Conservation (phyloP, 1,140 invertebrate species). For the Aphis gossypii region DNA sequence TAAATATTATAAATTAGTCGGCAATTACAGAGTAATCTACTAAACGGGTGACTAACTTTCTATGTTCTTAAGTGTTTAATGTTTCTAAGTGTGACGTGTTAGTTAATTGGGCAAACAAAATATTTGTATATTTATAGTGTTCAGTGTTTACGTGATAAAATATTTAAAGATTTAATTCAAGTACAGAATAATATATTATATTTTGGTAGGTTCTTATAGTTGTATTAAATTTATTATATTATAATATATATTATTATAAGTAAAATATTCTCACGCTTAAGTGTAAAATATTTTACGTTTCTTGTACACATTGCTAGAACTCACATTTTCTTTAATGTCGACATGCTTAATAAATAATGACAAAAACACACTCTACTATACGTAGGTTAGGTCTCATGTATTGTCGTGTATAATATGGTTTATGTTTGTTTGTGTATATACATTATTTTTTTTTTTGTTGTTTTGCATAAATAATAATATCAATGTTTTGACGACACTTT, state of each 20-base stretch:
- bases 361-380: neutral
- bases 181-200: neutral
- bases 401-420: neutral
- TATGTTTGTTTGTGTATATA: neutral
- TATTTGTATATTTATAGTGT: neutral
- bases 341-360: neutral
- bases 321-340: neutral
- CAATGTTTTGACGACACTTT: slow-evolving; percentile 8
- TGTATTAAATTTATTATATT: neutral
- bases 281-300: neutral
- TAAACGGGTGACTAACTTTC: neutral
- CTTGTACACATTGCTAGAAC: neutral
- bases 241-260: neutral
- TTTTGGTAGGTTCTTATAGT: neutral
- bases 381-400: neutral
- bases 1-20: neutral
- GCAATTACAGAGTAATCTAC: neutral
- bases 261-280: neutral
- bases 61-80: neutral
- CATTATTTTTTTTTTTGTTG: neutral
- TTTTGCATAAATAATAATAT: neutral
- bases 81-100: neutral
- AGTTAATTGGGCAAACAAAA: neutral
- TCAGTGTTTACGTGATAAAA: neutral
- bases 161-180: neutral